A percentile compares a stretch with the other conserved stretches of the same genome.
These are phyloP conservation scores for Brevipalpus yothersi DNA, from an alignment of 1,140 invertebrate genomes.

Conservation along the genomic window DNA sequence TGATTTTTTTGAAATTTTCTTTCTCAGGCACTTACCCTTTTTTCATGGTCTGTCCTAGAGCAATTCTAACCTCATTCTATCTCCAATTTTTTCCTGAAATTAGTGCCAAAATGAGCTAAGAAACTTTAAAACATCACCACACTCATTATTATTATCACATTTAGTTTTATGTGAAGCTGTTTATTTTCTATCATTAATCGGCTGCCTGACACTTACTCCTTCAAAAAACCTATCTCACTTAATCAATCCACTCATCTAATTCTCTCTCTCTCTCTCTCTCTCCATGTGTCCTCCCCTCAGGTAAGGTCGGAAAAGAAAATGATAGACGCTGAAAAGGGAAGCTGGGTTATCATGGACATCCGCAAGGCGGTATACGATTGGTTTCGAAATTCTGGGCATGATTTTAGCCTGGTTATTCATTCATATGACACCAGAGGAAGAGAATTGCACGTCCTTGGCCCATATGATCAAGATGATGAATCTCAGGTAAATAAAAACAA, in stretches of 20 bases:
- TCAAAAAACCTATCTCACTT: neutral
- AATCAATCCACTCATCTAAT: neutral
- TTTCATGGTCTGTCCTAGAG: too few relatives aligned
- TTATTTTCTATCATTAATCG: neutral
- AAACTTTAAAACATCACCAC: too few relatives aligned
- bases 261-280: neutral
- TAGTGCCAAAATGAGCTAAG: too few relatives aligned
- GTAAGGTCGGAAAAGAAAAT: neutral
- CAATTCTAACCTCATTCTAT: too few relatives aligned
- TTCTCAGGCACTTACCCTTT: too few relatives aligned
- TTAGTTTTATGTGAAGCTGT: too few relatives aligned
- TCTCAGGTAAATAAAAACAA: slow-evolving; percentile 1
- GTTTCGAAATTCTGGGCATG: slow-evolving; percentile 40
- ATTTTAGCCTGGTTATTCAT: slow-evolving; percentile 44
- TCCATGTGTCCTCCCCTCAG: neutral
- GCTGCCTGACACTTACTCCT: neutral
- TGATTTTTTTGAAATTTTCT: too few relatives aligned
- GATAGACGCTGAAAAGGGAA: slow-evolving; percentile 22
- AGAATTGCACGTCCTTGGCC: slow-evolving; percentile 21
- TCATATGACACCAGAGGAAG: slow-evolving; percentile 22
- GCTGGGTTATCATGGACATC: slow-evolving; percentile 45
- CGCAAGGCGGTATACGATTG: slow-evolving; percentile 46
- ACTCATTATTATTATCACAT: too few relatives aligned
- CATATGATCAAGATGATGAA: slow-evolving; percentile 7
- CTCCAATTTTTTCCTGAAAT: too few relatives aligned